Evolutionary conservation across 1,140 invertebrate genomes (phyloP), one percentile per base, ranked within the genome.

Genomic region (Aphelinus certus): DNA sequence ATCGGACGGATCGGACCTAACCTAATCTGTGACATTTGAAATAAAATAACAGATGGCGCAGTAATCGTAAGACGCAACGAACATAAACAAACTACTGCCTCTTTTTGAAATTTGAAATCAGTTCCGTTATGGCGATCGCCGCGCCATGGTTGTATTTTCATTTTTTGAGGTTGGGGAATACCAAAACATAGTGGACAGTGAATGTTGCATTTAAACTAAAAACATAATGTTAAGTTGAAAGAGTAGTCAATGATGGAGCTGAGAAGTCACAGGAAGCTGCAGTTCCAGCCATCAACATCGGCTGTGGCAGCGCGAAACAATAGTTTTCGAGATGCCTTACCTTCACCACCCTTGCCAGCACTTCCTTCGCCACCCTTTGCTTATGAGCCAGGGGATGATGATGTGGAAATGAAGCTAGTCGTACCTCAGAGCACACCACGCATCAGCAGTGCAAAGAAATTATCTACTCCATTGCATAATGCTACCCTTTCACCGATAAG

Each of bases 401-500:
- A 64, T 48, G 42, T 47, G 9, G 56, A 66, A 51, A 57, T 73
- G 3, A 73, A 73, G 9, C 26, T 73, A 60, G 62, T 73, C 51
- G 53, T 73, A 57, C 56, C 71, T 7, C 62, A 73, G 2, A 73
- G 55, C 10, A 73, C 55, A 45, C 63, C 71, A 5, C 45, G 46
- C 9, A 60, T 61, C 42, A 42, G 60, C 10, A 47, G 9, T 1
- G 66, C 71, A 9, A 42, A 46, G 51, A 73, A 26, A 61, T 67
- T 73, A 6, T 7, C 63, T 45, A 47, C 48, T 61, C 48, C 71
- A 7, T 53, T 73, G 48, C 26, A 61, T 26, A 67, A 61, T 10
- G 42, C 55, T 53, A 2, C 47, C 5, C 46, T 73, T 45, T 73
- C 71, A 2, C 71, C 71, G 4, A 73, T 73, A 47, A 60, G 3